These are phyloP conservation scores for Drosophila jambulina DNA, from an alignment of 1,140 invertebrate genomes.

Conservation along the genomic window DNA sequence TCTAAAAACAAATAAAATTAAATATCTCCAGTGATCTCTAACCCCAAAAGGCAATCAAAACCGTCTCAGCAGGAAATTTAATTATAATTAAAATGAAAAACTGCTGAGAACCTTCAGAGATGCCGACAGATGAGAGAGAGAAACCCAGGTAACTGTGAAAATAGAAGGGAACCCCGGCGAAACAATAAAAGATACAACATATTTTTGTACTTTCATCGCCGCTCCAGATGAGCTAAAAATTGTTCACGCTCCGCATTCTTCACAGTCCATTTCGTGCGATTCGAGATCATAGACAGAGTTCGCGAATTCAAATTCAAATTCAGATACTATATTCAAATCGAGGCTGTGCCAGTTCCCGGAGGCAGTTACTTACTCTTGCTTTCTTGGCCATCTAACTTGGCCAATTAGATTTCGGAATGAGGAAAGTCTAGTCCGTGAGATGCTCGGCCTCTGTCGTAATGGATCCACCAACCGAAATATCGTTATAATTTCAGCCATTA, in stretches of 20 bases:
- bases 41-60: slow-evolving; percentile 16
- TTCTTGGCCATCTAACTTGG: slow-evolving; percentile 23
- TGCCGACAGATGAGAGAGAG: not conserved
- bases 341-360: slow-evolving; percentile 30
- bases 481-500: slow-evolving; percentile 39
- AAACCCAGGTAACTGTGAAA: slow-evolving; percentile 19
- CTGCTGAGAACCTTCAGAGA: slow-evolving; percentile 18
- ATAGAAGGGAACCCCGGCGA: slow-evolving; percentile 22
- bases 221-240: slow-evolving; percentile 36
- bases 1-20: not conserved
- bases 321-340: slow-evolving; percentile 12
- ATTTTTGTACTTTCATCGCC: slow-evolving; percentile 34
- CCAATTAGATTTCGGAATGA: slow-evolving; percentile 4
- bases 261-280: slow-evolving; percentile 31
- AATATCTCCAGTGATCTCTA: not conserved
- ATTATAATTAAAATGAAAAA: slow-evolving; percentile 17
- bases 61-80: slow-evolving; percentile 25
- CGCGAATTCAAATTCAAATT: slow-evolving; percentile 20
- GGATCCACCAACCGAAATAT: slow-evolving; percentile 40
- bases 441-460: slow-evolving; percentile 21
- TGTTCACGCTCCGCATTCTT: slow-evolving; percentile 28
- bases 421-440: slow-evolving; percentile 27
- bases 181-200: slow-evolving; percentile 37
- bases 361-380: slow-evolving; percentile 27
- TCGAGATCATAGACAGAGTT: slow-evolving; percentile 27